Conservation (phyloP, 2,888 invertebrate species). For the Lymantria dispar region DNA sequence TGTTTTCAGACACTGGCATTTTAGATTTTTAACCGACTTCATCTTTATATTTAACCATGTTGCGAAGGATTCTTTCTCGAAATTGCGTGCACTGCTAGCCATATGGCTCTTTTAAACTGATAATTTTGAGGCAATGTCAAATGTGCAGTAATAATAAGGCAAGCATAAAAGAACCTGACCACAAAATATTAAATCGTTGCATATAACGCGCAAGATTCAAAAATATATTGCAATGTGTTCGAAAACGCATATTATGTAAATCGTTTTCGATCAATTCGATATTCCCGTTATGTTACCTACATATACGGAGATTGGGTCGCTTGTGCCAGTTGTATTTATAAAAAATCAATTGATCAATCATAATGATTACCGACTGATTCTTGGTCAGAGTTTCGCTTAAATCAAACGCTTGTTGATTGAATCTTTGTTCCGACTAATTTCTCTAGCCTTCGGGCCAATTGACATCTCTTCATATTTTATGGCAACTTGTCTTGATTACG, state of each 20-base stretch:
- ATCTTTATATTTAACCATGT: too few species aligned
- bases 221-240: conserved; percentile 1
- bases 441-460: too few species aligned
- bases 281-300: conserved; percentile 29
- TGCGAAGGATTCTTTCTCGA: too few species aligned
- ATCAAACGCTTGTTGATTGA: too few species aligned
- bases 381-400: conserved; percentile 30
- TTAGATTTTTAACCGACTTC: too few species aligned
- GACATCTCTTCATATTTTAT: too few species aligned
- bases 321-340: conserved; percentile 23
- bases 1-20: too few species aligned
- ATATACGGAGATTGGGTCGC: conserved; percentile 11
- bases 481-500: too few species aligned
- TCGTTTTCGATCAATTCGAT: conserved; percentile 21
- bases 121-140: background rate
- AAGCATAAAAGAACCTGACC: background rate
- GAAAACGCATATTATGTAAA: conserved; percentile 20
- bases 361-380: conserved; percentile 37
- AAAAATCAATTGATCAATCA: conserved; percentile 20
- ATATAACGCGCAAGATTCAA: background rate
- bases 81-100: too few species aligned
- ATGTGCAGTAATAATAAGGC: background rate
- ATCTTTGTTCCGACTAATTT: too few species aligned
- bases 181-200: background rate
- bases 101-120: background rate